A percentile compares a stretch with the other conserved stretches of the same genome.
phyloP scores from a whole-genome alignment of 2,888 invertebrate species.

The Drosophila pegasa region DNA sequence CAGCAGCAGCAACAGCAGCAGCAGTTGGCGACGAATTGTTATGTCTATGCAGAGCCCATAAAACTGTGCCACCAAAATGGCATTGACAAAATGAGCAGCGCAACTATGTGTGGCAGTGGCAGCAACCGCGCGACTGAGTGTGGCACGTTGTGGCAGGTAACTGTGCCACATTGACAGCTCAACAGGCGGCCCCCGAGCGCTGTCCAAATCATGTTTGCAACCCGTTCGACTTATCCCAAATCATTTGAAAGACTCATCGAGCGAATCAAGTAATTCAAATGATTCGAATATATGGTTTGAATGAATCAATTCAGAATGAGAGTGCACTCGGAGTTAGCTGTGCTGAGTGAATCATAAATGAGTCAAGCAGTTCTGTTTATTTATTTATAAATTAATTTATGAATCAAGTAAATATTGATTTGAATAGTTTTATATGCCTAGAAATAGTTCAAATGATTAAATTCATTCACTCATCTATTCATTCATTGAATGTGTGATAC shows the following conservation, averaged over 20 bases:
- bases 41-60: constrained; percentile 36
- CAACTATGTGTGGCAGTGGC: not conserved
- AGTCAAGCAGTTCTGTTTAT: too few species aligned
- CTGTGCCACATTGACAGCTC: constrained; percentile 9
- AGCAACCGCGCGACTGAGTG: constrained; percentile 4
- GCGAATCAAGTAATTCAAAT: too few species aligned
- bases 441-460: too few species aligned
- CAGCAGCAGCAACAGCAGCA: not conserved
- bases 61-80: constrained; percentile 52
- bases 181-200: not conserved
- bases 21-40: constrained; percentile 39
- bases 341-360: too few species aligned
- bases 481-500: not conserved
- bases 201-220: not conserved
- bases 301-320: not conserved
- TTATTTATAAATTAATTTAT: too few species aligned
- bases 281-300: not conserved
- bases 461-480: too few species aligned
- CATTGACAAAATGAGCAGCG: constrained; percentile 38
- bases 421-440: too few species aligned
- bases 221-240: too few species aligned
- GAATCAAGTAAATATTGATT: too few species aligned
- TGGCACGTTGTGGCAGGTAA: constrained; percentile 4
- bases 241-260: too few species aligned
- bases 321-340: not conserved